These are phyloP conservation scores for Acipenser transmontanus DNA, from an alignment of 2,797 vertebrate genomes.

Conservation along the genomic window DNA sequence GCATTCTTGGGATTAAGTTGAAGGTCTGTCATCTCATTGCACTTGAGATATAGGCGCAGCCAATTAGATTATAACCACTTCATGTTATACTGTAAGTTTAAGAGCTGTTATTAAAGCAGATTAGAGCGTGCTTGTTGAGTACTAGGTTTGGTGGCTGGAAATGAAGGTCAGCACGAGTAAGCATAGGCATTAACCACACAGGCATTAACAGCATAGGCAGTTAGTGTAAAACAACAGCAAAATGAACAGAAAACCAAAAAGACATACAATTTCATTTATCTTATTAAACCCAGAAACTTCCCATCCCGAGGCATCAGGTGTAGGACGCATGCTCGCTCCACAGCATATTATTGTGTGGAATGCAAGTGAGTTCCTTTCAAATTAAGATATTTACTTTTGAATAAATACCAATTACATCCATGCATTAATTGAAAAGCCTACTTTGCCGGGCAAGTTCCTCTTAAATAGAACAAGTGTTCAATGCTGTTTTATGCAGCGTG, in stretches of 20 bases:
- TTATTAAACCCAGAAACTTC: slow-evolving; percentile 8
- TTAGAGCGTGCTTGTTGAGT: slow-evolving; percentile 5
- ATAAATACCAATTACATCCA: slow-evolving; percentile 13
- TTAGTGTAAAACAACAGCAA: neutral
- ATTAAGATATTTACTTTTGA: slow-evolving; percentile 12
- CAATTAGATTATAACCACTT: no score
- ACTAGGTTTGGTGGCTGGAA: neutral
- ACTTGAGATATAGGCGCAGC: no score
- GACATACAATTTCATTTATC: slow-evolving; percentile 5
- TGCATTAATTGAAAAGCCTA: slow-evolving; percentile 12
- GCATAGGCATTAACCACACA: neutral
- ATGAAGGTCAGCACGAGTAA: neutral
- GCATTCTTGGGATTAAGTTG: no score
- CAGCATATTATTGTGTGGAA: neutral
- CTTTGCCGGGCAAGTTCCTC: slow-evolving; percentile 1
- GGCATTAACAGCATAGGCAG: neutral
- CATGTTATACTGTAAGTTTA: neutral
- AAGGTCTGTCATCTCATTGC: no score
- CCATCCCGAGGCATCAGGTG: neutral
- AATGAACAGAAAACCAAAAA: slow-evolving; percentile 9
- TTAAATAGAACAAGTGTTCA: slow-evolving; percentile 1
- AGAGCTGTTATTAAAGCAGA: slow-evolving; percentile 1
- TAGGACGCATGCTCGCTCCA: neutral
- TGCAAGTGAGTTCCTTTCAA: neutral
- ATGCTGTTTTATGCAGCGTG: slow-evolving; percentile 8